Evolutionary conservation across 2,113 vertebrate genomes (phyloP), one percentile per base, ranked within the genome.

Genomic region (Brachypodius melanocephalos): DNA sequence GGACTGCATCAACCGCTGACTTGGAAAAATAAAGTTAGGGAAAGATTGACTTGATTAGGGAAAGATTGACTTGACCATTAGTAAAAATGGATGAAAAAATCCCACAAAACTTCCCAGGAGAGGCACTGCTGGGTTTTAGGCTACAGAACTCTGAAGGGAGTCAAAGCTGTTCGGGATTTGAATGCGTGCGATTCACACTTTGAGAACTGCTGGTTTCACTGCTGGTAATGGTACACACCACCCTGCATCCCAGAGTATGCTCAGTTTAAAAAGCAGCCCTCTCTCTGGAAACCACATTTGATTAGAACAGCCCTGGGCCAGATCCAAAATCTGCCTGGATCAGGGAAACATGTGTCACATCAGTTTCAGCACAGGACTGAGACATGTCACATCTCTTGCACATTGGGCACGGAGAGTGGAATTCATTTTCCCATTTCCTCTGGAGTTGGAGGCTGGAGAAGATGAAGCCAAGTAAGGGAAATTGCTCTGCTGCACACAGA

Each of bases 251-350:
- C 93, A 66, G 85, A 94, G 65, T 38, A 59, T 2, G 5, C 8
- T 79, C 68, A 59, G 81, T 58, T 62, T 88, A 43, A 91, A 96
- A 85, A 94, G 78, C 78, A 91, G 59, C 58, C 75, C 74, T 49
- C 74, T 52, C 54, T 92, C 89, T 87, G 87, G 81, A 96, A 95
- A 91, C 96, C 93, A 89, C 89, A 89, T 73, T 79, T 91, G 93
- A 95, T 94, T 89, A 94, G 91, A 96, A 69, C 75, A 96, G 42
- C 74, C 48, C 82, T 91, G 91, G 85, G 75, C 75, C 63, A 73
- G 54, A 73, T 80, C 91, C 91, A 89, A 88, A 85, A 91, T 66
- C 77, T 85, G 81, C 67, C 42, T 79, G 59, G 51, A 93, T 95
- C 87, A 76, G 92, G 87, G 63, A 85, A 94, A 87, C 83, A 57